Evolutionary conservation across 2,888 invertebrate species (phyloP).

Genomic region (Sinodicranocentrus sp.): DNA sequence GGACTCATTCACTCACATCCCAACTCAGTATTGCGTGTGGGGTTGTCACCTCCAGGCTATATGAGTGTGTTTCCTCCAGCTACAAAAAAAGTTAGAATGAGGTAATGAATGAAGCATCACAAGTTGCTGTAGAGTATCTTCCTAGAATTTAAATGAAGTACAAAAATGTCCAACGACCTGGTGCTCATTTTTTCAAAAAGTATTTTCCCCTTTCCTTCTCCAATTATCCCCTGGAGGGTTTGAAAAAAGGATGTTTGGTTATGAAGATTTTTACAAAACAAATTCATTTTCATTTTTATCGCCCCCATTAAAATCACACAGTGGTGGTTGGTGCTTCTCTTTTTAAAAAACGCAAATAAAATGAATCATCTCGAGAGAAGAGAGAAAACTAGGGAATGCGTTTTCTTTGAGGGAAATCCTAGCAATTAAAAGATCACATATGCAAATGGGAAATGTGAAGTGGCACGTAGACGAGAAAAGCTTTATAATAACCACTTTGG

Average conservation of each 20-base stretch:
- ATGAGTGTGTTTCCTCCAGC: constrained; percentile 32
- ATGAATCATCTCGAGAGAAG: no score
- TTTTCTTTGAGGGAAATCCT: constrained; percentile 29
- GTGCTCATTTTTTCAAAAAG: background rate
- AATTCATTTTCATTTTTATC: background rate
- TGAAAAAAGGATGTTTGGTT: background rate
- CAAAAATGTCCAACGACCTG: constrained; percentile 16
- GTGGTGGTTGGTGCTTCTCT: no score
- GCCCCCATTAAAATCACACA: no score
- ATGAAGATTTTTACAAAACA: background rate
- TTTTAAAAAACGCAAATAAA: no score
- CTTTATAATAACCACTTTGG: background rate
- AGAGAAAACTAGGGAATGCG: background rate
- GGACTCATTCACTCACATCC: no score
- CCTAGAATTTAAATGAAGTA: constrained; percentile 12
- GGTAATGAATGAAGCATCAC: constrained; percentile 35
- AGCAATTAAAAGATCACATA: constrained; percentile 38
- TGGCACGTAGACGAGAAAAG: background rate
- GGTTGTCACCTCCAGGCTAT: background rate
- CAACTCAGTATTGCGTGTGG: no score
- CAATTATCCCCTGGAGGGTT: constrained; percentile 41
- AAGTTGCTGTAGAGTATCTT: constrained; percentile 7
- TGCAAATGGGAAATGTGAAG: background rate
- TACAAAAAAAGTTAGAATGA: constrained; percentile 2
- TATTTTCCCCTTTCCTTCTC: background rate